phyloP scores from a whole-genome alignment of 2,797 vertebrate genomes.

The Mormyrops boulengeri region DNA sequence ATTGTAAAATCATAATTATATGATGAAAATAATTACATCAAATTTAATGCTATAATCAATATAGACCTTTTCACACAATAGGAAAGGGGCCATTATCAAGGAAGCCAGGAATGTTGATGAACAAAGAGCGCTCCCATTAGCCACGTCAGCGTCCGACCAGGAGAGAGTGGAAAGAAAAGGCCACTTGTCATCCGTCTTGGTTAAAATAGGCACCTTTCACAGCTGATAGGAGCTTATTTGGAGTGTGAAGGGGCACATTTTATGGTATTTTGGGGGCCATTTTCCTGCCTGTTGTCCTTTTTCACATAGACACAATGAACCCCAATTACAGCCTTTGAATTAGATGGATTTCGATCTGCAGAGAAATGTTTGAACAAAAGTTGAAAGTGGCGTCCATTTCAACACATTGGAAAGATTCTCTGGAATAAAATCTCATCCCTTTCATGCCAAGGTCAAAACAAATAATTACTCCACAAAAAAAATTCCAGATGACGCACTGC shows the following conservation, averaged over 20 bases:
- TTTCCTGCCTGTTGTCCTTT: not conserved
- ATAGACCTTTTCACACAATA: conserved; percentile 52
- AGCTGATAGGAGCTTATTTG: conserved; percentile 27
- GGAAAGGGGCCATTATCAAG: conserved; percentile 59
- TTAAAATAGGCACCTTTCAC: conserved; percentile 51
- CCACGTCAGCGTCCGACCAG: conserved; percentile 46
- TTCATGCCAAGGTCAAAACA: not conserved
- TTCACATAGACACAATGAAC: conserved; percentile 3
- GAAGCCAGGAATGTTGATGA: conserved; percentile 57
- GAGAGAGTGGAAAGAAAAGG: conserved; percentile 38
- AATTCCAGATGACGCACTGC: not conserved
- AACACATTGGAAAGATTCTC: not conserved
- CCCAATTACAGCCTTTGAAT: conserved; percentile 13
- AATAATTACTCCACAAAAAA: not conserved
- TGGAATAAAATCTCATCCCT: not conserved
- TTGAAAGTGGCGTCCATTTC: not conserved
- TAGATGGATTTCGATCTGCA: not conserved
- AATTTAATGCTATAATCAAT: conserved; percentile 62
- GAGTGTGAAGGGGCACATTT: conserved; percentile 37
- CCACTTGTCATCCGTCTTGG: conserved; percentile 52
- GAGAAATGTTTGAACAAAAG: not conserved
- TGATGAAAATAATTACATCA: conserved; percentile 22
- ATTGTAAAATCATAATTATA: conserved; percentile 41
- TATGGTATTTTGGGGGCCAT: conserved; percentile 25
- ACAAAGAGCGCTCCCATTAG: conserved; percentile 48